Percentiles rank a stretch among this genome's conserved stretches.
phyloP scores from a whole-genome alignment of 2,797 vertebrate species.

The Hydrocynus forskahlii region DNA sequence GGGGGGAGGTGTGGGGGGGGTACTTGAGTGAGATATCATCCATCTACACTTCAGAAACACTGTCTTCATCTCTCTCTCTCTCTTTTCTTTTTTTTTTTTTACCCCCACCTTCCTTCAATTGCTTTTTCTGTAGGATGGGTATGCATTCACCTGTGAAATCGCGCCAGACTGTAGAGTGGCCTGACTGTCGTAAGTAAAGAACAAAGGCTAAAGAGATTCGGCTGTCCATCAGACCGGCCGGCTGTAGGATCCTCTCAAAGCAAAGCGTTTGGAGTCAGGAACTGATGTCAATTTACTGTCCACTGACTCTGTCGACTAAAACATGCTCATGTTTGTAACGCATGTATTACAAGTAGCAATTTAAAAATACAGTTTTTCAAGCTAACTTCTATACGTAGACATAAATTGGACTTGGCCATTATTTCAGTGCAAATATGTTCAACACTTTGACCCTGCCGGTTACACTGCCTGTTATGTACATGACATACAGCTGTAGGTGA shows the following conservation, averaged over 20 bases:
- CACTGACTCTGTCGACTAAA: constrained; percentile 1
- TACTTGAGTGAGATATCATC: constrained; percentile 58
- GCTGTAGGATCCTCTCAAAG: constrained; percentile 50
- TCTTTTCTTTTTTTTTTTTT: too few relatives aligned
- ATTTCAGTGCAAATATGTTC: not conserved
- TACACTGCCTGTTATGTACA: not conserved
- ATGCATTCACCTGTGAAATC: constrained; percentile 63
- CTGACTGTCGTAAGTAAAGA: constrained; percentile 60
- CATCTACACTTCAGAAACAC: constrained; percentile 50
- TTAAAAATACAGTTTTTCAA: not conserved
- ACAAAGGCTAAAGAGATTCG: constrained; percentile 56
- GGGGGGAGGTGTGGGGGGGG: constrained; percentile 22
- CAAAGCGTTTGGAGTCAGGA: constrained; percentile 38
- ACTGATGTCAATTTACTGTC: constrained; percentile 22
- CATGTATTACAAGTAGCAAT: not conserved
- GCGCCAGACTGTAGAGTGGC: constrained; percentile 43
- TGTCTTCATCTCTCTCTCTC: constrained; percentile 37
- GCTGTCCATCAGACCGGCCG: constrained; percentile 48
- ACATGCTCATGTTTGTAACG: not conserved
- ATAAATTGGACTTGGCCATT: not conserved
- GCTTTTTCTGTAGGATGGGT: constrained; percentile 40
- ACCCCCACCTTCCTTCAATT: constrained; percentile 25
- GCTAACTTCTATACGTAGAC: not conserved
- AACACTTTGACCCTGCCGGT: not conserved
- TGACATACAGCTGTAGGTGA: not conserved